Evolutionary conservation across 1,140 invertebrate species (phyloP).

Genomic region (Luehdorfia chinensis): DNA sequence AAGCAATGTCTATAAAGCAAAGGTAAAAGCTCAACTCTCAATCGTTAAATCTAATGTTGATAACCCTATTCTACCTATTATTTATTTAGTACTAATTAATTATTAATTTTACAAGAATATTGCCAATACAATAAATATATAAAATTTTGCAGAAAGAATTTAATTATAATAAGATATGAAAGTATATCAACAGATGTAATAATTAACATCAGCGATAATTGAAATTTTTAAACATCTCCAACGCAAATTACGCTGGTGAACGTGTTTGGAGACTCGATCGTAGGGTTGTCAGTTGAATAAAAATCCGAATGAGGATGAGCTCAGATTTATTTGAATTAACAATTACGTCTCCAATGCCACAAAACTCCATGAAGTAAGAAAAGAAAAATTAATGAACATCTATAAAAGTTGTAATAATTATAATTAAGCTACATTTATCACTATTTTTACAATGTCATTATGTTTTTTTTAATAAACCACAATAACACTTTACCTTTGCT

Average conservation of each 20-base stretch:
- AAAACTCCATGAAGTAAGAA: conserved; percentile 75
- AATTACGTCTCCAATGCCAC: conserved; percentile 75
- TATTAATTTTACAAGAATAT: conserved; percentile 48
- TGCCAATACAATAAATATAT: conserved; percentile 23
- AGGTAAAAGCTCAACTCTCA: conserved; percentile 62
- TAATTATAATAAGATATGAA: conserved; percentile 4
- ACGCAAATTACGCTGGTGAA: neutral
- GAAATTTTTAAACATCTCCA: too few relatives aligned
- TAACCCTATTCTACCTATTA: conserved; percentile 63
- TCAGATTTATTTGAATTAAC: conserved; percentile 77
- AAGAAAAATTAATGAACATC: conserved; percentile 74
- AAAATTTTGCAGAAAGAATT: conserved; percentile 6
- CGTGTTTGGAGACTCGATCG: conserved; percentile 43
- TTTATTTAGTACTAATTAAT: conserved; percentile 35
- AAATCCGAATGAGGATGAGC: conserved; percentile 74
- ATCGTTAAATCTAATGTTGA: conserved; percentile 59
- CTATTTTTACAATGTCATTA: conserved; percentile 77
- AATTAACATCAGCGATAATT: neutral
- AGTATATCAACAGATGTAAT: neutral
- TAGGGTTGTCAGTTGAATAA: conserved; percentile 61
- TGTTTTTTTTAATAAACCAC: conserved; percentile 72
- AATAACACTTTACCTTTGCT: conserved; percentile 73
- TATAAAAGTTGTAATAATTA: conserved; percentile 77
- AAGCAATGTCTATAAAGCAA: conserved; percentile 69
- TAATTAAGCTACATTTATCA: conserved; percentile 75